These are phyloP conservation scores for Xanthia togata DNA, from an alignment of 2,888 invertebrate genomes.

Conservation along the genomic window DNA sequence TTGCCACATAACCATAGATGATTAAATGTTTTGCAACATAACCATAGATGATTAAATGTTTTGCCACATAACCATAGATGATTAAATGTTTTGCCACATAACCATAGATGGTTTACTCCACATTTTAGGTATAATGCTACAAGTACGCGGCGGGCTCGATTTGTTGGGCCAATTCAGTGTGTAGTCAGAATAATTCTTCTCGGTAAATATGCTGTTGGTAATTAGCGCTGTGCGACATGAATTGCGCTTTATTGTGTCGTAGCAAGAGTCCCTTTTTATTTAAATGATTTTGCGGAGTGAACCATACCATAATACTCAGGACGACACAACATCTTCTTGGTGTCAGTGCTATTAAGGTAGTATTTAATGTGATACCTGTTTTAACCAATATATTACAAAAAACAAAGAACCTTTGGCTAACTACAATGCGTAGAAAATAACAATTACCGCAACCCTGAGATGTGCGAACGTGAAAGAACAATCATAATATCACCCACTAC, in stretches of 20 bases:
- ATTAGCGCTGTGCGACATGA: too few relatives aligned
- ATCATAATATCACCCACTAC: slow-evolving; percentile 50
- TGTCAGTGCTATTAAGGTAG: not conserved
- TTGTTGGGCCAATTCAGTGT: too few relatives aligned
- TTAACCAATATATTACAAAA: slow-evolving; percentile 9
- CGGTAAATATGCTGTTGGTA: too few relatives aligned
- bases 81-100: too few relatives aligned
- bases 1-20: not conserved
- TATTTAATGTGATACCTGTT: not conserved
- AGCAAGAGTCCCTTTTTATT: too few relatives aligned
- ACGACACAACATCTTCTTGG: not conserved
- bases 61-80: not conserved
- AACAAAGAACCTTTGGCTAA: slow-evolving; percentile 34
- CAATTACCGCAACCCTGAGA: slow-evolving; percentile 52
- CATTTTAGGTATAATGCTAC: too few relatives aligned
- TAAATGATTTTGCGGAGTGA: too few relatives aligned
- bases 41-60: not conserved
- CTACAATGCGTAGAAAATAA: slow-evolving; percentile 36
- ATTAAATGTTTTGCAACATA: not conserved
- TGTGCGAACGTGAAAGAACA: slow-evolving; percentile 26
- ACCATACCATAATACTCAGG: not conserved
- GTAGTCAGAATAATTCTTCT: too few relatives aligned
- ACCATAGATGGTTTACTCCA: too few relatives aligned
- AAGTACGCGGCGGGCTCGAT: too few relatives aligned
- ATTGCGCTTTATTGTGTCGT: too few relatives aligned